A percentile compares a stretch with the other conserved stretches of the same genome.
Evolutionary conservation across 2,888 invertebrate genomes (phyloP).

Genomic region (Cryptocephalus primarius): DNA sequence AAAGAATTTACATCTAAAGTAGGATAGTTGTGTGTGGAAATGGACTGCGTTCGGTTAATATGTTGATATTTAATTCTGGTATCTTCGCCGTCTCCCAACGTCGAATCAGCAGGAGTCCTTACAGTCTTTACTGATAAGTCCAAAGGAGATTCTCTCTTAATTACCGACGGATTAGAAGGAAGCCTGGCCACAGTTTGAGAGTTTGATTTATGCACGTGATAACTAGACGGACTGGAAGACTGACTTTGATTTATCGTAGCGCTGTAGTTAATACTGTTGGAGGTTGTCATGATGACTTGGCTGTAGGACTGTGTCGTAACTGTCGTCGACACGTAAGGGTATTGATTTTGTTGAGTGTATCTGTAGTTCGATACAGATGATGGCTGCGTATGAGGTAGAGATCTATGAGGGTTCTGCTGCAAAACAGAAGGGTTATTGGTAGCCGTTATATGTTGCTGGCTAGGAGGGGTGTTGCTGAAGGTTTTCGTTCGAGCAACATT

Average conservation of each 20-base stretch:
- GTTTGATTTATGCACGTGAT: constrained; percentile 17
- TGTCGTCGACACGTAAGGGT: constrained; percentile 20
- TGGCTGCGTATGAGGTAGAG: constrained; percentile 7
- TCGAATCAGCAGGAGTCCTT: constrained; percentile 79
- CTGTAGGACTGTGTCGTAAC: constrained; percentile 17
- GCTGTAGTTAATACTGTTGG: constrained; percentile 19
- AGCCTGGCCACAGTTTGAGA: constrained; percentile 5
- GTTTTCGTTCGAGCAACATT: constrained; percentile 15
- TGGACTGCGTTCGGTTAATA: constrained; percentile 26
- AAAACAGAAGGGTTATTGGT: constrained; percentile 11
- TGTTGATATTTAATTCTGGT: constrained; percentile 10
- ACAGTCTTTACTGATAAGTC: constrained; percentile 85
- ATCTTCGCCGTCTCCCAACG: constrained; percentile 58
- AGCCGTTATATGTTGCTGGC: constrained; percentile 13
- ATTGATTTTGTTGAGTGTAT: constrained; percentile 7
- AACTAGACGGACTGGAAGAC: constrained; percentile 31
- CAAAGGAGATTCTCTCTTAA: constrained; percentile 66
- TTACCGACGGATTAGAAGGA: constrained; percentile 18
- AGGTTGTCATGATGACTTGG: constrained; percentile 28
- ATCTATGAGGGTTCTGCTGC: constrained; percentile 2
- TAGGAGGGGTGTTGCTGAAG: constrained; percentile 11
- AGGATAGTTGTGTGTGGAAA: constrained; percentile 24
- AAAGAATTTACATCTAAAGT: constrained; percentile 25
- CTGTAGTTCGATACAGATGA: constrained; percentile 5
- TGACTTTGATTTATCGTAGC: constrained; percentile 29